These are phyloP conservation scores for Girardinichthys multiradiatus DNA, from an alignment of 2,113 vertebrate genomes.

Conservation along the genomic window DNA sequence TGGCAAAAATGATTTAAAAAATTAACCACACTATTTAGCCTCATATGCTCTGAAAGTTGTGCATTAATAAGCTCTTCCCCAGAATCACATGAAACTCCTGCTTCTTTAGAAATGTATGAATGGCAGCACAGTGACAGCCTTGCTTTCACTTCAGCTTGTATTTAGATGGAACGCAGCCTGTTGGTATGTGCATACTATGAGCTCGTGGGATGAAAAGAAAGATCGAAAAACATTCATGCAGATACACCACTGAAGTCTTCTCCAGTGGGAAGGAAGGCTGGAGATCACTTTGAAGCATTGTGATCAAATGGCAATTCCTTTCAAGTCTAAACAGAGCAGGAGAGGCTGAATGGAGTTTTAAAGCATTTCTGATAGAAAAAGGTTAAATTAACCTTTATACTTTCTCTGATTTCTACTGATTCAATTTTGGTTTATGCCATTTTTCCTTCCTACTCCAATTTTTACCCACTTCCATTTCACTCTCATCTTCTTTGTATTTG, in stretches of 20 bases:
- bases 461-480: constrained; percentile 3
- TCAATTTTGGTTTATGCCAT: constrained; percentile 3
- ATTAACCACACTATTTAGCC: constrained; percentile 7
- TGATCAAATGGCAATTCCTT: constrained; percentile 46
- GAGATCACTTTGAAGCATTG: constrained; percentile 39
- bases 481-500: constrained; percentile 45
- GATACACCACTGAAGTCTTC: constrained; percentile 53
- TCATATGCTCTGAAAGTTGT: too few species aligned
- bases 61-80: constrained; percentile 10
- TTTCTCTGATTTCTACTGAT: constrained; percentile 32
- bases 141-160: constrained; percentile 38
- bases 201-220: constrained; percentile 58
- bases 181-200: constrained; percentile 33
- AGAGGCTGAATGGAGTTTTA: not conserved
- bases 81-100: constrained; percentile 7
- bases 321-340: constrained; percentile 13
- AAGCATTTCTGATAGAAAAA: constrained; percentile 10
- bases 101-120: constrained; percentile 26
- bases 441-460: constrained; percentile 8
- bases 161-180: constrained; percentile 46
- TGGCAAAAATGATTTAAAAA: not conserved
- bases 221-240: constrained; percentile 58
- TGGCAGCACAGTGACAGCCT: constrained; percentile 31
- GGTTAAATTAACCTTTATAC: constrained; percentile 2
- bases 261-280: constrained; percentile 35